A percentile compares a stretch with the other conserved stretches of the same genome.
Evolutionary conservation across 2,797 vertebrate genomes (phyloP).

Genomic region (Podargus strigoides): DNA sequence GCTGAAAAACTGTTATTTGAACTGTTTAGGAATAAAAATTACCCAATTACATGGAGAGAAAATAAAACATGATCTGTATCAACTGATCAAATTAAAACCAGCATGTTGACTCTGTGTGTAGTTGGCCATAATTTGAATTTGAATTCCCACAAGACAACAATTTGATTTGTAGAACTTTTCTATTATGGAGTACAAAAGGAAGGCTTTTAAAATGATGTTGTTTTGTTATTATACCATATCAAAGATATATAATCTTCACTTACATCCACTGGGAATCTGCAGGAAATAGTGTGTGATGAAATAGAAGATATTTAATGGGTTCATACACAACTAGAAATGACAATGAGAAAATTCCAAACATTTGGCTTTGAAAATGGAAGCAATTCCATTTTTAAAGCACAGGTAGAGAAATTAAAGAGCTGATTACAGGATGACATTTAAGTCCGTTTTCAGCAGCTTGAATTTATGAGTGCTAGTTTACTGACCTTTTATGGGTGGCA

Average conservation of each 20-base stretch:
- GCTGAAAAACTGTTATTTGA: neutral
- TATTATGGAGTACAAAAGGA: neutral
- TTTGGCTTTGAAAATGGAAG: neutral
- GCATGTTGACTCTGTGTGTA: neutral
- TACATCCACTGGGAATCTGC: neutral
- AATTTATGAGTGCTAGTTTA: neutral
- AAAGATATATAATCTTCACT: neutral
- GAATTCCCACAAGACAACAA: neutral
- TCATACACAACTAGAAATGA: neutral
- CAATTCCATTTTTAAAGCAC: neutral
- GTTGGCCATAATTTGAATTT: neutral
- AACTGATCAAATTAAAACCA: neutral
- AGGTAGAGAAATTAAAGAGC: neutral
- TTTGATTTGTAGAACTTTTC: neutral
- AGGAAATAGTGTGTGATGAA: neutral
- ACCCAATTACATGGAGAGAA: neutral
- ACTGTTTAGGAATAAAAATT: neutral
- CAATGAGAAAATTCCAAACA: neutral
- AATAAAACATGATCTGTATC: neutral
- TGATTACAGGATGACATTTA: conserved; percentile 11
- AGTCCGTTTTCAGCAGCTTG: neutral
- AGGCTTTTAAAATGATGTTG: neutral
- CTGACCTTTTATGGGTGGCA: conserved; percentile 90
- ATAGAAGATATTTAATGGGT: neutral
- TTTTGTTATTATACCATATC: neutral